phyloP scores from a whole-genome alignment of 2,113 vertebrate genomes.

The Sialia sialis region DNA sequence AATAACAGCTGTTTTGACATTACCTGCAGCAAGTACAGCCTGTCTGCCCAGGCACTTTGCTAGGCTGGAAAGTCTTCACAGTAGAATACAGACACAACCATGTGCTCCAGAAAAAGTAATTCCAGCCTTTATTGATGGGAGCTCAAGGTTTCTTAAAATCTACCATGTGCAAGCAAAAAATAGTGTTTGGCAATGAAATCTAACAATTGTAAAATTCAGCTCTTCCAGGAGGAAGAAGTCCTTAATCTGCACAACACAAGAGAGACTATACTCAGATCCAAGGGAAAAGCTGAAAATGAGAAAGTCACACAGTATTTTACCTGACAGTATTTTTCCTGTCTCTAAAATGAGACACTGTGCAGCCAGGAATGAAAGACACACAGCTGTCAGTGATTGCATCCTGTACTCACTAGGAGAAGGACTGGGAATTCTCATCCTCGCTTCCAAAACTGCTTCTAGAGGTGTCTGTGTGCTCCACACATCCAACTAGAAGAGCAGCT shows the following conservation, averaged over 20 bases:
- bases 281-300: background rate
- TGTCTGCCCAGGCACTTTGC: background rate
- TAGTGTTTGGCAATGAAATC: accelerated
- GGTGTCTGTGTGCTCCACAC: accelerated
- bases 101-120: background rate
- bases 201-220: background rate
- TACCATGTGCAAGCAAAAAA: background rate
- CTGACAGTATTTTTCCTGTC: background rate
- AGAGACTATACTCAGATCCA: background rate
- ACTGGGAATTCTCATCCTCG: background rate
- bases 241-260: background rate
- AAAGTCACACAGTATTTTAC: background rate
- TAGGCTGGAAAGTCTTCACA: background rate
- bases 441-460: background rate
- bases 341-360: background rate
- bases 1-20: background rate
- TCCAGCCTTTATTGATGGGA: background rate
- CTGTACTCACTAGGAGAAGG: accelerated
- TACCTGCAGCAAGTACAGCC: background rate
- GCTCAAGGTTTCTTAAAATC: background rate
- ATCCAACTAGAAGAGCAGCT: background rate
- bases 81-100: background rate
- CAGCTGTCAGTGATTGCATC: background rate
- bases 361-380: background rate
- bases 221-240: background rate